Percentiles rank a stretch among this genome's conserved stretches.
phyloP scores from a whole-genome alignment of 2,113 vertebrate genomes.

The Dipodomys ordii region DNA sequence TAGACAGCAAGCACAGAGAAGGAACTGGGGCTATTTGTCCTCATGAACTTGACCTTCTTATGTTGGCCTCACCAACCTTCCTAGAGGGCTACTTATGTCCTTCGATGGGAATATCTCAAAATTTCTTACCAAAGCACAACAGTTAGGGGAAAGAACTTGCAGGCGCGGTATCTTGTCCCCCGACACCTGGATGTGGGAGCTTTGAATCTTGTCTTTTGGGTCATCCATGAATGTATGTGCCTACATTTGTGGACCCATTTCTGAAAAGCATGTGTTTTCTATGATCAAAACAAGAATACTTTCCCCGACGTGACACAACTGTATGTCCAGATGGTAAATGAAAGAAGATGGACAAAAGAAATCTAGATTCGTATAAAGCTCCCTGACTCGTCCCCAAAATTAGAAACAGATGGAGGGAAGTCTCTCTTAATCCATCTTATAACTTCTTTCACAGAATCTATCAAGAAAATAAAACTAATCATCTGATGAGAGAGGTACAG shows the following conservation, averaged over 20 bases:
- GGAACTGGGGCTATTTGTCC: background rate
- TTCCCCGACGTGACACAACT: background rate
- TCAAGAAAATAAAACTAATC: conserved; percentile 10
- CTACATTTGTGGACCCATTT: background rate
- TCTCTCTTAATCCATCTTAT: background rate
- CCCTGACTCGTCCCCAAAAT: background rate
- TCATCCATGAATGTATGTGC: background rate
- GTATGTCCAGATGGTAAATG: background rate
- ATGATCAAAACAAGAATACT: background rate
- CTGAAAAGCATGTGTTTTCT: background rate
- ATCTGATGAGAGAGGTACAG: background rate
- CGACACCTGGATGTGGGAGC: fast-evolving
- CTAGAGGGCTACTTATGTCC: background rate
- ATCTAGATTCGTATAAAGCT: background rate
- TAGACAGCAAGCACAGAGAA: background rate
- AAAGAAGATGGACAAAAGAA: background rate
- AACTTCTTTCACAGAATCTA: background rate
- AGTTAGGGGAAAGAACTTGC: background rate
- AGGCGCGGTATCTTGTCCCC: fast-evolving
- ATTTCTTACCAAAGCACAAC: background rate
- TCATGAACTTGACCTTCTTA: background rate
- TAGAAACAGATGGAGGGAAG: background rate
- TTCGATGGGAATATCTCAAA: background rate
- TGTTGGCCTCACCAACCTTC: background rate
- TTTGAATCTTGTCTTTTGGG: background rate